Percentiles rank a stretch among this genome's conserved stretches.
Evolutionary conservation across 2,113 vertebrate genomes (phyloP).

Genomic region (Melospiza georgiana): DNA sequence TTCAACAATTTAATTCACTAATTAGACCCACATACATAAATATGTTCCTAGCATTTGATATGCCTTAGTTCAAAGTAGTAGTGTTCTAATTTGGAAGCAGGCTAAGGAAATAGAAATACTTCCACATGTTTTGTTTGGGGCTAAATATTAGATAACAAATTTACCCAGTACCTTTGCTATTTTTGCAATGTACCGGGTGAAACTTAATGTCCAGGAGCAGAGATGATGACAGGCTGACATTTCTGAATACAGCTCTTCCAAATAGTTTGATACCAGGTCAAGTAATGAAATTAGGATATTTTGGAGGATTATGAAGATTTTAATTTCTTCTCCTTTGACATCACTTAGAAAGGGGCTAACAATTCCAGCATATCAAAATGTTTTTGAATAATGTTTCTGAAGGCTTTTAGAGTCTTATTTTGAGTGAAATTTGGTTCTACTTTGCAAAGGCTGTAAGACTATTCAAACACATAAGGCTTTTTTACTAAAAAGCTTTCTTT

Average conservation of each 20-base stretch:
- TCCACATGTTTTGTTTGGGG: neutral
- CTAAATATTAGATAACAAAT: neutral
- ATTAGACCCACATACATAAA: neutral
- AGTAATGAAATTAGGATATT: constrained; percentile 28
- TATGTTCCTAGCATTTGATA: neutral
- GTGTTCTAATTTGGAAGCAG: neutral
- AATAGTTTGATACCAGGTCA: neutral
- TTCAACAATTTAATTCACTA: neutral
- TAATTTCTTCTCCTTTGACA: constrained; percentile 32
- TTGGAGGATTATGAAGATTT: constrained; percentile 12
- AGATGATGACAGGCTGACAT: neutral
- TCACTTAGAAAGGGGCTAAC: constrained; percentile 13
- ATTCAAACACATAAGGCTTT: neutral
- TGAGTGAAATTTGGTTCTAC: constrained; percentile 1
- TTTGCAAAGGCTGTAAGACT: constrained; percentile 8
- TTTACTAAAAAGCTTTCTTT: constrained; percentile 48
- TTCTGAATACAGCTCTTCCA: neutral
- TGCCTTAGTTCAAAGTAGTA: neutral
- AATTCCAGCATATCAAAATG: constrained; percentile 13
- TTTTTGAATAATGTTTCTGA: constrained; percentile 34
- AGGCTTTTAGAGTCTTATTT: constrained; percentile 41
- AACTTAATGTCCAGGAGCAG: neutral
- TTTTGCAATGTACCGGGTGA: neutral
- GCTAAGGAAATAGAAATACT: neutral
- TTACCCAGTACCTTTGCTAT: neutral